These are phyloP conservation scores for Gallinago solitaria DNA, from an alignment of 2,797 vertebrate species.

Conservation along the genomic window DNA sequence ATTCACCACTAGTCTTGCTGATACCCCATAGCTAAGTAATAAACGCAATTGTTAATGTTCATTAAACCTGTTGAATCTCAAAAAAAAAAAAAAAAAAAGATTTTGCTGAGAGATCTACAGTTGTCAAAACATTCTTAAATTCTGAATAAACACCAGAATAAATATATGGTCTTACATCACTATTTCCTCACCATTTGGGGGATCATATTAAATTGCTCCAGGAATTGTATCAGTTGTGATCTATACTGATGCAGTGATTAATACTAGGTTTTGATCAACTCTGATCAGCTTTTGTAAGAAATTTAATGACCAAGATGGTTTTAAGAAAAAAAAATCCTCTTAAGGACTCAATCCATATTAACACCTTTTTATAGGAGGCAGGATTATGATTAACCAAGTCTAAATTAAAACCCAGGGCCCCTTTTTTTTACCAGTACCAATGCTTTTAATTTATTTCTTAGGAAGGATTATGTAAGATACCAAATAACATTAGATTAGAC, in stretches of 20 bases:
- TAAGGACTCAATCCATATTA: background rate
- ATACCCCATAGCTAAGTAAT: background rate
- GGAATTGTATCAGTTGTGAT: background rate
- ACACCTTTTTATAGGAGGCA: background rate
- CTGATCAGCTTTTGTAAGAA: background rate
- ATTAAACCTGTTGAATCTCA: background rate
- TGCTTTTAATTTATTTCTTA: slow-evolving; percentile 63
- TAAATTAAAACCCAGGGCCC: slow-evolving; percentile 53
- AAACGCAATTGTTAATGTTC: background rate
- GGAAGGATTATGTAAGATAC: slow-evolving; percentile 54
- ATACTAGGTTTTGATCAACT: background rate
- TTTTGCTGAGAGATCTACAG: background rate
- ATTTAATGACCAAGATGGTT: background rate
- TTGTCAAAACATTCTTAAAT: background rate
- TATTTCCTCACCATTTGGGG: background rate
- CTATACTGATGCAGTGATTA: background rate
- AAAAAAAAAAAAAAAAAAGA: background rate
- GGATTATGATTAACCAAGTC: slow-evolving; percentile 44
- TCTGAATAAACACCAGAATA: background rate
- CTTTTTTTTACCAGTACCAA: background rate
- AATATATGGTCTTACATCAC: background rate
- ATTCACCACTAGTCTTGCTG: background rate
- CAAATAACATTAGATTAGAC: slow-evolving; percentile 36
- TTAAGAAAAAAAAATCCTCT: background rate
- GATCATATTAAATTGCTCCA: background rate